phyloP scores from a whole-genome alignment of 2,797 vertebrate species.

The Odontamblyopus lacepedii region DNA sequence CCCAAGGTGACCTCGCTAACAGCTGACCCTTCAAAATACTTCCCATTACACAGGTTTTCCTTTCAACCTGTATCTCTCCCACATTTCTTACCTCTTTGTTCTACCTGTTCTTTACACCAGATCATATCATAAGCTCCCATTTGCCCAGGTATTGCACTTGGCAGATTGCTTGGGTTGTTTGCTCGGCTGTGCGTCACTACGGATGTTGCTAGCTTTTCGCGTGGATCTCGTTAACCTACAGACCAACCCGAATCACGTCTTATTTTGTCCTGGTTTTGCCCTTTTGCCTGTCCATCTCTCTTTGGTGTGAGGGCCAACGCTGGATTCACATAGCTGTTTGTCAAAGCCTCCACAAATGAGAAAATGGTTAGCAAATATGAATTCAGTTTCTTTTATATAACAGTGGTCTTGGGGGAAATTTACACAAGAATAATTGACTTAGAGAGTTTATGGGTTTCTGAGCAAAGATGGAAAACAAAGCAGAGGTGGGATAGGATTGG shows the following conservation, averaged over 20 bases:
- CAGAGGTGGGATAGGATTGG: slow-evolving; percentile 20
- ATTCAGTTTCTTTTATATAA: slow-evolving; percentile 41
- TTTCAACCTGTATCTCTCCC: not conserved
- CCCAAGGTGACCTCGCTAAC: not conserved
- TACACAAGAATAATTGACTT: slow-evolving; percentile 49
- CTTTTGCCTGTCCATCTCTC: slow-evolving; percentile 26
- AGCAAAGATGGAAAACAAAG: slow-evolving; percentile 36
- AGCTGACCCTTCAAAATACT: not conserved
- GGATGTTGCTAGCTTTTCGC: slow-evolving; percentile 14
- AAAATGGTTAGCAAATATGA: slow-evolving; percentile 61
- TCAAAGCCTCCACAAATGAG: slow-evolving; percentile 42
- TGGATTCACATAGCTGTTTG: slow-evolving; percentile 42
- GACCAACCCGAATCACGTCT: slow-evolving; percentile 33
- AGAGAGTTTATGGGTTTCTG: slow-evolving; percentile 38
- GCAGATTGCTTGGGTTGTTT: slow-evolving; percentile 58
- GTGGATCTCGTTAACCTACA: slow-evolving; percentile 58
- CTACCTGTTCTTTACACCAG: slow-evolving; percentile 10
- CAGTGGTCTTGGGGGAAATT: slow-evolving; percentile 57
- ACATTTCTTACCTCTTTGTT: not conserved
- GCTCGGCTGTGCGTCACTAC: slow-evolving; percentile 43
- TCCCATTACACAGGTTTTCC: not conserved
- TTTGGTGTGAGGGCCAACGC: slow-evolving; percentile 5
- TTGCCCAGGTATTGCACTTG: slow-evolving; percentile 47
- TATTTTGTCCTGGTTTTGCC: slow-evolving; percentile 53
- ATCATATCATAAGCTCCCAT: slow-evolving; percentile 37